Evolutionary conservation across 1,140 invertebrate species (phyloP), one percentile per base, ranked within the genome.

Genomic region (Drosophila saltans): DNA sequence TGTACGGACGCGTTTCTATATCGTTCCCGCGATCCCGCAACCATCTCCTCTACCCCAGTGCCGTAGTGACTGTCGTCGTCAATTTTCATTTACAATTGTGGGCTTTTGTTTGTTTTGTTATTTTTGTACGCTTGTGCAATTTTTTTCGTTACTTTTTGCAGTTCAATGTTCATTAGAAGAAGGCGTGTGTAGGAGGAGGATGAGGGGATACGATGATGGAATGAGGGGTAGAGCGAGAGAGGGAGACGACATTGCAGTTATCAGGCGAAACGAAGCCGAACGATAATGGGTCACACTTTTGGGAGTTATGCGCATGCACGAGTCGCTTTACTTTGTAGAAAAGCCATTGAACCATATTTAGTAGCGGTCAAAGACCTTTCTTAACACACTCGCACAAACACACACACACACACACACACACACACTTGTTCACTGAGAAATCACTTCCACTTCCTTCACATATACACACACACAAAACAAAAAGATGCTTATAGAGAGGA

Each of bases 161-260:
- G 82, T 85, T 86, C 82, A 85, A 86, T 80, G 81, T 73, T 85
- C 82, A 84, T 84, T 83, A 80, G 69, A 78, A 71, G 30, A 72
- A 60, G 80, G 74, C 68, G 75, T 83, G 83, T 82, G 81, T 84
- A 80, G 80, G 66, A 36, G 33, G 33, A 7, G 6, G 1, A 36
- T 16, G 16, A 16, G 16, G 16, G 16, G 16, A 16, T 16, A 36
- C 33, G 33, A 36, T 36, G 6, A 28, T 55, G 48, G 41, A 21
- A 5, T 16, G n/a, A 43, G 2, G 16, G 0, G 16, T 1, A 7
- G 16, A 16, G 3, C 2, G 10, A 1, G 30, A 7, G n/a, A 24
- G 6, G 36, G 2, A 28, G 45, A 33, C 45, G 62, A 24, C 43
- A 36, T 65, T 52, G 39, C 74, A 56, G 63, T 85, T 85, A 85